Evolutionary conservation across 2,888 invertebrate genomes (phyloP).

Genomic region (Campoplex nolae): DNA sequence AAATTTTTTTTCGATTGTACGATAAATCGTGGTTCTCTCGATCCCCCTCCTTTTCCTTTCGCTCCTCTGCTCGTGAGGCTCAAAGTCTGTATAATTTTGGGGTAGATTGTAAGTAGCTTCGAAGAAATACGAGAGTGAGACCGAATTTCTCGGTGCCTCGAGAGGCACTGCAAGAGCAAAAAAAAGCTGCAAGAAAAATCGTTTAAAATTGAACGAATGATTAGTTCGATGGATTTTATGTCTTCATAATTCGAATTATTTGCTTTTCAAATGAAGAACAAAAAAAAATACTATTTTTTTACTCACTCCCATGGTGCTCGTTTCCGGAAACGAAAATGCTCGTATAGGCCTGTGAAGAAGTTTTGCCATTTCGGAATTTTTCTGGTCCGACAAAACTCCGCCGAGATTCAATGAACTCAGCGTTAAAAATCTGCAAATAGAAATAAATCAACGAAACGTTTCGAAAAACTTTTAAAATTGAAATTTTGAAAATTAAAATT

Average conservation of each 20-base stretch:
- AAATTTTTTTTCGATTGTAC: conserved; percentile 86
- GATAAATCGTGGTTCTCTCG: conserved; percentile 86
- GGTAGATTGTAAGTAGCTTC: conserved; percentile 89
- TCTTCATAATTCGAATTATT: background rate
- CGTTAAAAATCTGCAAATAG: conserved; percentile 64
- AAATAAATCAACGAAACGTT: no score
- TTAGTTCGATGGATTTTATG: background rate
- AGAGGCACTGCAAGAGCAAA: conserved; percentile 90
- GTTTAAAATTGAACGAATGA: background rate
- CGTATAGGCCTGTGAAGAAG: conserved; percentile 82
- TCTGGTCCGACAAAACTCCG: conserved; percentile 55
- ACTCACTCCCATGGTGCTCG: conserved; percentile 83
- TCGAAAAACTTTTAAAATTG: no score
- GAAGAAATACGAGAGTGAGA: conserved; percentile 91
- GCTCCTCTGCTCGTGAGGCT: conserved; percentile 65
- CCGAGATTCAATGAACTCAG: conserved; percentile 61
- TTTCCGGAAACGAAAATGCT: conserved; percentile 80
- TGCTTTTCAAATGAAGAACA: background rate
- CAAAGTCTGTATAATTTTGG: conserved; percentile 85
- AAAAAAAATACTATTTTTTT: conserved; percentile 31
- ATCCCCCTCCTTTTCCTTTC: conserved; percentile 85
- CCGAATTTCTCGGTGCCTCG: conserved; percentile 88
- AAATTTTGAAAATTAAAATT: no score
- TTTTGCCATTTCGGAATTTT: conserved; percentile 80
- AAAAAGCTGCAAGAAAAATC: conserved; percentile 86